Base-by-base conservation (phyloP, 2,888 invertebrate genomes). In the Odontocolon sp. region DNA sequence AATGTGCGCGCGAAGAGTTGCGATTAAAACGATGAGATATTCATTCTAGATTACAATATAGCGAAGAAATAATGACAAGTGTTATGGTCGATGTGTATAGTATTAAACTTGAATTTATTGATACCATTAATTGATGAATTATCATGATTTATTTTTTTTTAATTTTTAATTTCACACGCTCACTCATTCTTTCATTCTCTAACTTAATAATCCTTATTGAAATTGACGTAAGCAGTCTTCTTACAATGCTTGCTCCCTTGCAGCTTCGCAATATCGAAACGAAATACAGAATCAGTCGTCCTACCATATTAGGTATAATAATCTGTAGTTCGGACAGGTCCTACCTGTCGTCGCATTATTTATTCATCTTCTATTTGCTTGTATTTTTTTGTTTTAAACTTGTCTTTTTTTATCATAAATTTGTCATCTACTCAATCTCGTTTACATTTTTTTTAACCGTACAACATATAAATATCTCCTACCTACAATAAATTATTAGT, bases 161-260 rank as follows among this genome's bases (percentile, higher is more conserved):
- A 45, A 61, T 40, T 63, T 23, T 54, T 52, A 36, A 9, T 54
- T 52, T 57, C 26, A 36, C 42, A 18, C 52, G 23, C 33, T 28
- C 31, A 42, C 28, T 18, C 56, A 42, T 36, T 50, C 57, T 42
- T 26, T 38, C 47, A 38, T 31, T 54, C 59, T 54, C 75, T 81
- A 87, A 87, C 82, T 86, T 86, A 86, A 86, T 85, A 84, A 82
- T 83, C 70, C 83, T 88, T 86, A 86, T 86, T 72, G 87, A 89
- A 89, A 89, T 89, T 89, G 89, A 89, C 88, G 80, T 87, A 86
- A 87, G 88, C 89, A 89, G 89, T 89, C 89, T 89, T 89, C 85
- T 87, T 87, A 88, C 87, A 87, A 88, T 86, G 86, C 86, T 88
- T 87, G 88, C 88, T 86, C 87, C 86, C 85, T 82, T 85, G 83